A percentile compares a stretch with the other conserved stretches of the same genome.
phyloP scores from a whole-genome alignment of 2,113 vertebrate genomes.

The Globicephala melas region DNA sequence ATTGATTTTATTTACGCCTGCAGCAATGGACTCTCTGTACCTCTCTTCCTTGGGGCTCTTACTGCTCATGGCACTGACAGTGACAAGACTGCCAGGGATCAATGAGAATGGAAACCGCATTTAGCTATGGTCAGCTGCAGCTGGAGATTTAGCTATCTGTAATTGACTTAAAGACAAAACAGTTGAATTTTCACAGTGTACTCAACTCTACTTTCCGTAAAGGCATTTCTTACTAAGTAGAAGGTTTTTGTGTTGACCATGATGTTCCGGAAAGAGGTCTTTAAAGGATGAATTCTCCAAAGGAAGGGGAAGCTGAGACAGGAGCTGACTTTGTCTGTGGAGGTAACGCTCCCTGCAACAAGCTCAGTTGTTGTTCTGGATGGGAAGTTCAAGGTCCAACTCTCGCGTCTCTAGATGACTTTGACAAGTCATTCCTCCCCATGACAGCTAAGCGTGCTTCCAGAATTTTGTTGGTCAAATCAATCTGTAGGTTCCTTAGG shows the following conservation, averaged over 20 bases:
- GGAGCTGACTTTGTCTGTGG: neutral
- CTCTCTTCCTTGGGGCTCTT: neutral
- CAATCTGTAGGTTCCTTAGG: neutral
- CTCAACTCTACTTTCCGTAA: neutral
- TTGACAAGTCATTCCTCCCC: neutral
- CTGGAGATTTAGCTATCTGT: constrained; percentile 38
- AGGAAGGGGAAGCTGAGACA: neutral
- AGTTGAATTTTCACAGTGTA: neutral
- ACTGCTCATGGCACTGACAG: neutral
- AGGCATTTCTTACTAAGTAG: neutral
- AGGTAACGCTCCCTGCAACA: neutral
- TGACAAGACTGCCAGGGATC: neutral
- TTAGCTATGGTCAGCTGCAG: neutral
- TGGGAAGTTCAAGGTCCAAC: neutral
- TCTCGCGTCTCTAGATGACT: neutral
- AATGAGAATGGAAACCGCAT: neutral
- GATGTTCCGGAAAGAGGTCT: neutral
- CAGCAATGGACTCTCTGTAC: neutral
- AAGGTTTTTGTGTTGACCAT: neutral
- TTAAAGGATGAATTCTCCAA: neutral
- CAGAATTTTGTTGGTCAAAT: neutral
- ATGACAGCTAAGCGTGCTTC: neutral
- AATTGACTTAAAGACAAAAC: constrained; percentile 41
- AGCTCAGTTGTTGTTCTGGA: neutral
- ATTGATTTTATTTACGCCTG: constrained; percentile 62